A percentile compares a stretch with the other conserved stretches of the same genome.
phyloP scores from a whole-genome alignment of 2,888 invertebrate genomes.

The Cephus sareptanus region DNA sequence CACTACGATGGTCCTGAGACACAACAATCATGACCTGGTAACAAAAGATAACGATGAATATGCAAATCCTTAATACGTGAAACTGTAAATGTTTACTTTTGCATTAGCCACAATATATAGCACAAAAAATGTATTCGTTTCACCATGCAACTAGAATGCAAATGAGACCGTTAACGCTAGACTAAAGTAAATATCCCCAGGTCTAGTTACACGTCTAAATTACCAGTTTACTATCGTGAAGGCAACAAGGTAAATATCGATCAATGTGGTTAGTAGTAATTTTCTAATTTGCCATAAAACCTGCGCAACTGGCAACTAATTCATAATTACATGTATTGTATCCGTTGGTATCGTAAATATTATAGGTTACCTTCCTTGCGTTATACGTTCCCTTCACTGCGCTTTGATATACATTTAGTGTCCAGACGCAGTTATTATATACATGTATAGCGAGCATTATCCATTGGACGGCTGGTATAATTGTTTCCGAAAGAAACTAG shows the following conservation, averaged over 20 bases:
- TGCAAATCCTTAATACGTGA: neutral
- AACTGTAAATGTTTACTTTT: neutral
- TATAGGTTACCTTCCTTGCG: neutral
- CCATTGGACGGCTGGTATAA: neutral
- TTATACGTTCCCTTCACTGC: neutral
- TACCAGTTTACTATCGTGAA: neutral
- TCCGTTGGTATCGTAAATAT: neutral
- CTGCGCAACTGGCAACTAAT: conserved; percentile 8
- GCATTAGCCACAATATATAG: neutral
- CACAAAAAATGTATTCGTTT: too few relatives aligned
- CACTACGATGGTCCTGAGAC: neutral
- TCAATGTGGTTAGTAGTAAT: conserved; percentile 21
- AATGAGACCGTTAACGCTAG: neutral
- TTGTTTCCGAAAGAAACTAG: neutral
- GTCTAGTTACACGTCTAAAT: neutral
- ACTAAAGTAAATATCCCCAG: neutral
- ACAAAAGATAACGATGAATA: neutral
- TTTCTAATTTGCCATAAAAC: conserved; percentile 37
- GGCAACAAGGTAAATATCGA: conserved; percentile 10
- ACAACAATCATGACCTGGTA: neutral
- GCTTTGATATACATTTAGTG: neutral
- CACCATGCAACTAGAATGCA: neutral
- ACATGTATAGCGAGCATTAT: neutral
- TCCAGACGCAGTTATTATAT: neutral
- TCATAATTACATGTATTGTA: neutral